Evolutionary conservation across 2,888 invertebrate genomes (phyloP).

Genomic region (Chloroclystis v-ata): DNA sequence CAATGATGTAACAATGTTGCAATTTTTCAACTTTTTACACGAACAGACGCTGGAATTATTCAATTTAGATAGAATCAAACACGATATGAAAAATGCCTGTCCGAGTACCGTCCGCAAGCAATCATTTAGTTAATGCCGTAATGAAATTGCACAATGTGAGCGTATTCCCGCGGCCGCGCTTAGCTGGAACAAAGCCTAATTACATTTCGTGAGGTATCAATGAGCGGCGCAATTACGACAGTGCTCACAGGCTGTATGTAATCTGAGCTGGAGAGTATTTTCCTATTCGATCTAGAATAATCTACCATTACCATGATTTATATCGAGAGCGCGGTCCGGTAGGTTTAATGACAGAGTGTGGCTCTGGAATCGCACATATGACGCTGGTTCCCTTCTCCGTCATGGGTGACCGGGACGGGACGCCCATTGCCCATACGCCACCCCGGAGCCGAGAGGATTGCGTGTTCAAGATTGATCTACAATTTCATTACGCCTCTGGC

Average conservation of each 20-base stretch:
- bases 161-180: slow-evolving; percentile 49
- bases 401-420: slow-evolving; percentile 47
- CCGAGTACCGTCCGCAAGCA: slow-evolving; percentile 37
- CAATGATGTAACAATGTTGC: slow-evolving; percentile 6
- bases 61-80: slow-evolving; percentile 30
- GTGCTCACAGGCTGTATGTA: slow-evolving; percentile 53
- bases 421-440: slow-evolving; percentile 33
- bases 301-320: slow-evolving; percentile 76
- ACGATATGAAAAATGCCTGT: slow-evolving; percentile 27
- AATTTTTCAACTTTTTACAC: neutral
- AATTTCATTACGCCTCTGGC: slow-evolving; percentile 1
- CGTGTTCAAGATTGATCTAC: slow-evolving; percentile 6
- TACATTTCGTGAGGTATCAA: slow-evolving; percentile 74
- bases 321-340: slow-evolving; percentile 65
- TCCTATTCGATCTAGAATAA: slow-evolving; percentile 69
- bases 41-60: slow-evolving; percentile 23
- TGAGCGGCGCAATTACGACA: slow-evolving; percentile 71
- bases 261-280: slow-evolving; percentile 65
- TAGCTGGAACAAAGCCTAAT: slow-evolving; percentile 69
- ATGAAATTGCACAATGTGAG: slow-evolving; percentile 58
- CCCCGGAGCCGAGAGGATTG: slow-evolving; percentile 28
- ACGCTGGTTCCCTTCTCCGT: slow-evolving; percentile 31
- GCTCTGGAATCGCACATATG: slow-evolving; percentile 59
- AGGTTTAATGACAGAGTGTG: slow-evolving; percentile 65
- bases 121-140: slow-evolving; percentile 58